Base-by-base conservation (phyloP, 2,888 invertebrate genomes). In the Biston betularia region DNA sequence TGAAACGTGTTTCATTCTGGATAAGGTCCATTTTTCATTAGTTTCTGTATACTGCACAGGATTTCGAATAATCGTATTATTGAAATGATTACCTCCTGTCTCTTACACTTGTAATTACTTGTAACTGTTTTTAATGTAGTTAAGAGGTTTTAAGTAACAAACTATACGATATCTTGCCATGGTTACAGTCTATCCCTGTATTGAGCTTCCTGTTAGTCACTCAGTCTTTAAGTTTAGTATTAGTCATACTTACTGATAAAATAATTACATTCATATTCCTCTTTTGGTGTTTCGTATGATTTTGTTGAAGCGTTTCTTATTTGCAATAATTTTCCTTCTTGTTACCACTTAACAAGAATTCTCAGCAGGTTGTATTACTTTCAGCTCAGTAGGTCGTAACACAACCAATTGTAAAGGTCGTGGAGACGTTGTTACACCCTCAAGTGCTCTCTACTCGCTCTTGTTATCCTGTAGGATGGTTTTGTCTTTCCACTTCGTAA, bases 341-440 rank as follows among this genome's bases (percentile, higher is more conserved):
- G 46, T 50, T 60, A 35, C 54, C 40, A 40, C 33, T 62, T 65
- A 40, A 38, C 42, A 54, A 58, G 35, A 62, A 40, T 44, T 61
- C 59, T 49, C 24, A 34, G 59, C 63, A 66, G 65, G 64, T 68
- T 69, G 66, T 66, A 59, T 57, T 65, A 56, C 50, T 65, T 61
- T 53, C 49, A 53, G 50, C 57, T 70, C 58, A 65, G 73, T 54
- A 72, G 69, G 69, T 70, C 67, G 68, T 73, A 72, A 78, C 69
- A 75, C 78, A 73, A 77, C 74, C 75, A 79, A 79, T 78, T 75
- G 75, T 71, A 79, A 77, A 79, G 77, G 76, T 77, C 72, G 65
- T 72, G 73, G 73, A 69, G 75, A 77, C 80, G 78, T 83, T 83
- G 83, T 84, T 83, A 79, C 49, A 73, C 78, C 75, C 72, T 79